Conservation (phyloP, 2,888 invertebrate species). For the Cheilosia urbana region DNA sequence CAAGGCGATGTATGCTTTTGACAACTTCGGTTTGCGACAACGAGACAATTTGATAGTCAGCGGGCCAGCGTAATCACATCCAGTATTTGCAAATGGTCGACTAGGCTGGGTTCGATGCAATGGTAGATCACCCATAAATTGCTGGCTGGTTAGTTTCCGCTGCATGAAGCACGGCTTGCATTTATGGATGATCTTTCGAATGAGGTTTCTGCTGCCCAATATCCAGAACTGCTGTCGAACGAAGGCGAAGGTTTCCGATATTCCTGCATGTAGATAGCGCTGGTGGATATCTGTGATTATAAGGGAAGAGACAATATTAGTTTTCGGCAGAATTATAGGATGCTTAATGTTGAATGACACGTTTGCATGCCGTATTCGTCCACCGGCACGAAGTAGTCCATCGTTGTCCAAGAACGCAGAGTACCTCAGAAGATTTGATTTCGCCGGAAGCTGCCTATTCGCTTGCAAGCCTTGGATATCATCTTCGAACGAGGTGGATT, state of each 20-base stretch:
- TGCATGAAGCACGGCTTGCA: slow-evolving; percentile 22
- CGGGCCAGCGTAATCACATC: too few species aligned
- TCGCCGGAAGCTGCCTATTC: neutral
- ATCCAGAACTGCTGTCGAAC: slow-evolving; percentile 40
- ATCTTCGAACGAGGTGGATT: neutral
- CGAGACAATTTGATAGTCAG: slow-evolving; percentile 19
- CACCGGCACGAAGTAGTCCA: slow-evolving; percentile 13
- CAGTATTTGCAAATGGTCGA: too few species aligned
- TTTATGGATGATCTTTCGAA: too few species aligned
- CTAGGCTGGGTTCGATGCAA: too few species aligned
- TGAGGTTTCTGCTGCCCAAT: slow-evolving; percentile 2
- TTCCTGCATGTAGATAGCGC: slow-evolving; percentile 35
- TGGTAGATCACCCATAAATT: too few species aligned
- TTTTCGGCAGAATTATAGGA: slow-evolving; percentile 28
- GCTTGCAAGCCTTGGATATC: slow-evolving; percentile 7
- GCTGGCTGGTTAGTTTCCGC: slow-evolving; percentile 25
- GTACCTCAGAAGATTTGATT: slow-evolving; percentile 5
- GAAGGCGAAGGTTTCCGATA: slow-evolving; percentile 36
- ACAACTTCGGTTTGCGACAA: neutral
- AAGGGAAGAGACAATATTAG: neutral
- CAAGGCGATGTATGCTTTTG: slow-evolving; percentile 75
- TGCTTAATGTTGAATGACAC: slow-evolving; percentile 26
- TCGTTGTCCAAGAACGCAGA: slow-evolving; percentile 22
- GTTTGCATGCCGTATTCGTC: slow-evolving; percentile 16
- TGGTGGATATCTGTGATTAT: slow-evolving; percentile 28